phyloP scores from a whole-genome alignment of 2,888 invertebrate genomes.

The Ophioninae sp. region DNA sequence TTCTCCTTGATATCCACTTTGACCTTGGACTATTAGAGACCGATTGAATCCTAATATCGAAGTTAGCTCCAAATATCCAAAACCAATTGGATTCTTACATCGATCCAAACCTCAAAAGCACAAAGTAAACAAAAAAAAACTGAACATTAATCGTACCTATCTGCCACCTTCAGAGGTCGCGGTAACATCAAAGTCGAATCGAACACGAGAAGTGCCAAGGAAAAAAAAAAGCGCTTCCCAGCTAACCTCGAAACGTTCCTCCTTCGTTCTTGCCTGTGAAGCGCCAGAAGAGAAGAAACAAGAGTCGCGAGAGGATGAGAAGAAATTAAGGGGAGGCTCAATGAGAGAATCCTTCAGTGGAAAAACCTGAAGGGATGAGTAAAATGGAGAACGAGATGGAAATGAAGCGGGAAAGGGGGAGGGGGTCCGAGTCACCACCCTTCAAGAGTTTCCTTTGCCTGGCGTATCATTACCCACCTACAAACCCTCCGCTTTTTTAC shows the following conservation, averaged over 20 bases:
- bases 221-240: conserved; percentile 52
- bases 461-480: conserved; percentile 74
- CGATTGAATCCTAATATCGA: too few species aligned
- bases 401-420: conserved; percentile 47
- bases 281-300: conserved; percentile 2
- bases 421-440: conserved; percentile 47
- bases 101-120: too few species aligned
- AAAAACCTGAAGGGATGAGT: conserved; percentile 23
- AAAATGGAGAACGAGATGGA: conserved; percentile 10
- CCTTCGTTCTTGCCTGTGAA: conserved; percentile 36
- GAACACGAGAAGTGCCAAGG: conserved; percentile 8
- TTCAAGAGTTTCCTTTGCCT: conserved; percentile 62
- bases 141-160: too few species aligned
- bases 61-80: too few species aligned
- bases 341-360: conserved; percentile 36
- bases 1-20: too few species aligned
- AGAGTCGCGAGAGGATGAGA: conserved; percentile 29
- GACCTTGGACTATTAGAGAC: too few species aligned
- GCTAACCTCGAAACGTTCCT: conserved; percentile 39
- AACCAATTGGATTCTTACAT: too few species aligned
- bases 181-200: too few species aligned
- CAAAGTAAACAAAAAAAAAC: too few species aligned
- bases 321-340: conserved; percentile 45
- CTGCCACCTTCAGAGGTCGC: too few species aligned
- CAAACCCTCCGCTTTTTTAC: conserved; percentile 47